A percentile compares a stretch with the other conserved stretches of the same genome.
These are phyloP conservation scores for Sclerurus mexicanus DNA, from an alignment of 2,113 vertebrate genomes.

Conservation along the genomic window DNA sequence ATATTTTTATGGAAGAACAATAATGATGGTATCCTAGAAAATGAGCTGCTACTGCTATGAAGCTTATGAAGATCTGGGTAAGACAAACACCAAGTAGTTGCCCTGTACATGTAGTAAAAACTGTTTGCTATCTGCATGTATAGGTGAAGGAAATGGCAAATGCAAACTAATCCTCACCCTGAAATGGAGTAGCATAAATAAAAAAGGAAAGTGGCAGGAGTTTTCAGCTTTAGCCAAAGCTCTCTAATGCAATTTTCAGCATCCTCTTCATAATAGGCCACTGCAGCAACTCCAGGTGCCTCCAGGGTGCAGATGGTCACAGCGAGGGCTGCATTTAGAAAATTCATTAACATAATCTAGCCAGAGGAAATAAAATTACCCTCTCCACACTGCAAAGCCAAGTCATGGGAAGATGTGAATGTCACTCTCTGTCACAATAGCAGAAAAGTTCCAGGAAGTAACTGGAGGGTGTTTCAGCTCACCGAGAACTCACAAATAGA, in stretches of 20 bases:
- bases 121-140: neutral
- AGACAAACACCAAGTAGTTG: neutral
- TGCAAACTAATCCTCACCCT: neutral
- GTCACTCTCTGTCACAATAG: neutral
- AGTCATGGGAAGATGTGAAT: neutral
- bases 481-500: neutral
- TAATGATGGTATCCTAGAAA: neutral
- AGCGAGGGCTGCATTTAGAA: neutral
- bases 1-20: neutral
- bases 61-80: neutral
- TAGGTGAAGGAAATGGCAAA: neutral
- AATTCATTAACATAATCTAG: neutral
- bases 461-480: neutral
- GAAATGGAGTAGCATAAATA: neutral
- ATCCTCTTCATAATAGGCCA: neutral
- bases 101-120: neutral
- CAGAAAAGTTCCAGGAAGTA: neutral
- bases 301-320: neutral
- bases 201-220: neutral
- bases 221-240: neutral
- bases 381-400: neutral
- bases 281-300: neutral
- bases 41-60: neutral
- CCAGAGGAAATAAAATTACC: neutral
- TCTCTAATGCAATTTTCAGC: neutral